Conservation (phyloP, 1,140 invertebrate species). For the Pseudobourletiella spinata region DNA sequence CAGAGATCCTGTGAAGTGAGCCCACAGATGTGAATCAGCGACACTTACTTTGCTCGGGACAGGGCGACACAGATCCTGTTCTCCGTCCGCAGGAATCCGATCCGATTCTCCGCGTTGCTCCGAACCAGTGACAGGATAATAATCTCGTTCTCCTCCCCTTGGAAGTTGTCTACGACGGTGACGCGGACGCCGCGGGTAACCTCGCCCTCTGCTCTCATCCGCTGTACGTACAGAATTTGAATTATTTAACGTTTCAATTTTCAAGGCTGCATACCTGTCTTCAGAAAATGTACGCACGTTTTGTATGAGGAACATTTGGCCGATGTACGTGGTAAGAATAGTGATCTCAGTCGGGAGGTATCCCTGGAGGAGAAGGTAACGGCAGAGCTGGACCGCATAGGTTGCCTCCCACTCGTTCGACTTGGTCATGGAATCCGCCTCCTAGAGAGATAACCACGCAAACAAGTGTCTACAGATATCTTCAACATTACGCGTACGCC, state of each 20-base stretch:
- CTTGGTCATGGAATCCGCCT: slow-evolving; percentile 46
- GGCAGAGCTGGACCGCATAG: slow-evolving; percentile 47
- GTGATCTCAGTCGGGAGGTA: slow-evolving; percentile 53
- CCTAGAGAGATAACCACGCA: too few relatives aligned
- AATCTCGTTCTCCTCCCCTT: slow-evolving; percentile 78
- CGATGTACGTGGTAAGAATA: slow-evolving; percentile 56
- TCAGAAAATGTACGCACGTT: slow-evolving; percentile 15
- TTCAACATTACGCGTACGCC: not conserved
- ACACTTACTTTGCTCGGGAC: slow-evolving; percentile 65
- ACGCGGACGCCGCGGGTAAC: slow-evolving; percentile 45
- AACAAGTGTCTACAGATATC: too few relatives aligned
- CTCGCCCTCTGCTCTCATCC: slow-evolving; percentile 31
- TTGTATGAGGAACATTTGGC: slow-evolving; percentile 41
- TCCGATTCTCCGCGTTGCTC: slow-evolving; percentile 55
- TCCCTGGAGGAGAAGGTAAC: slow-evolving; percentile 52
- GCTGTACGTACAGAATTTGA: slow-evolving; percentile 11
- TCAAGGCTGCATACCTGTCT: not conserved
- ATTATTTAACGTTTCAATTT: slow-evolving; percentile 2
- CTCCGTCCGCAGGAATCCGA: slow-evolving; percentile 64
- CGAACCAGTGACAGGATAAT: slow-evolving; percentile 73
- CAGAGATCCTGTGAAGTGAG: not conserved
- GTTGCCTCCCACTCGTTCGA: slow-evolving; percentile 52
- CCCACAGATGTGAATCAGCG: slow-evolving; percentile 44
- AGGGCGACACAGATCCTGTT: slow-evolving; percentile 77
- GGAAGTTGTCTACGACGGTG: slow-evolving; percentile 68